A percentile compares a stretch with the other conserved stretches of the same genome.
Conservation (phyloP, 2,888 invertebrate genomes). For the Megamerina dolium region DNA sequence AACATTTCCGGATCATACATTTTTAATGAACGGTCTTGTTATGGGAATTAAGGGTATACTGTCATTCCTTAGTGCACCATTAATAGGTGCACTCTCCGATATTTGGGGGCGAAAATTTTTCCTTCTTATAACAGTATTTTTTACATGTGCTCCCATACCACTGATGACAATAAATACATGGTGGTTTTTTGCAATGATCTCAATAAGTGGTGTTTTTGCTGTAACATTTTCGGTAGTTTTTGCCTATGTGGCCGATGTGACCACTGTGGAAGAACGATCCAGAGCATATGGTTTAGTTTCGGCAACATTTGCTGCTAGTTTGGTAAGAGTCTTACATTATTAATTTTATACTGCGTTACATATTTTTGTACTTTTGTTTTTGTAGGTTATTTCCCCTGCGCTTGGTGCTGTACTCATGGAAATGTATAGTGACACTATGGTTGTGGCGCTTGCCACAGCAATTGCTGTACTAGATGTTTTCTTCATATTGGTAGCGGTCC, state of each 20-base stretch:
- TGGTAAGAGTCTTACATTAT: conserved; percentile 63
- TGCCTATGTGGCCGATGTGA: conserved; percentile 99
- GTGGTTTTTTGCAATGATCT: conserved; percentile 99
- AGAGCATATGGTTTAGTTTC: conserved; percentile 96
- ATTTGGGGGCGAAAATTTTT: conserved; percentile 98
- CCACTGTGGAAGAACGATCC: conserved; percentile 91
- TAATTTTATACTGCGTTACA: no score
- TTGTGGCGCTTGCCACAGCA: conserved; percentile 91
- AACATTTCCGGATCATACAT: conserved; percentile 98
- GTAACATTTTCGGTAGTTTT: conserved; percentile 99
- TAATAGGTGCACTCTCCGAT: conserved; percentile 95
- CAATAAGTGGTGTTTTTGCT: conserved; percentile 96
- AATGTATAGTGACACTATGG: conserved; percentile 75
- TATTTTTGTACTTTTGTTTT: background rate
- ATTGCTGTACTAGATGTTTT: conserved; percentile 95
- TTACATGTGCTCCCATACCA: conserved; percentile 98
- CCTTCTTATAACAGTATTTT: conserved; percentile 94
- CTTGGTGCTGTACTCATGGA: conserved; percentile 86
- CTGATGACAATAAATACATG: conserved; percentile 98
- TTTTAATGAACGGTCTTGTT: conserved; percentile 96
- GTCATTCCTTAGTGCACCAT: conserved; percentile 94
- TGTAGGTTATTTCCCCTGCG: conserved; percentile 85
- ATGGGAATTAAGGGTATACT: conserved; percentile 98
- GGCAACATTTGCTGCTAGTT: conserved; percentile 97
- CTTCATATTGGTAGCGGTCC: conserved; percentile 96